phyloP scores from a whole-genome alignment of 2,888 invertebrate genomes.

The Oithona nana region DNA sequence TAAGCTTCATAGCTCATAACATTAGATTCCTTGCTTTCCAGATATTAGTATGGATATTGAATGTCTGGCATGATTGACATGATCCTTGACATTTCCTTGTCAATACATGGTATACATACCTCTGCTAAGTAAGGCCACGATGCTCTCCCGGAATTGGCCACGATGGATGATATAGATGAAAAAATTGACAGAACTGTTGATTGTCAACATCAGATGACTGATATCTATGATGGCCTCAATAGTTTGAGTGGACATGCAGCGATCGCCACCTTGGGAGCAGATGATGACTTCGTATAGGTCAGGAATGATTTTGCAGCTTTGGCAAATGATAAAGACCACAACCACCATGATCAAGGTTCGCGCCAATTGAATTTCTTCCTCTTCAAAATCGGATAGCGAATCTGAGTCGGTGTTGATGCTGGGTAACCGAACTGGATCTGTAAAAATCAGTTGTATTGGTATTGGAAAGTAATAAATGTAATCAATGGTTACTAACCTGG shows the following conservation, averaged over 20 bases:
- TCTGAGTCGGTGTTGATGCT: too few species aligned
- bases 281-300: slow-evolving; percentile 7
- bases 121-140: not conserved
- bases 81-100: not conserved
- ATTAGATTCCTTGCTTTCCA: too few species aligned
- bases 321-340: slow-evolving; percentile 4
- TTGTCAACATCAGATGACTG: not conserved
- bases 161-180: slow-evolving; percentile 5
- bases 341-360: not conserved
- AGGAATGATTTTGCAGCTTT: slow-evolving; percentile 11
- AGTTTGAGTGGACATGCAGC: not conserved
- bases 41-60: not conserved
- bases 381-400: too few species aligned
- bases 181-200: not conserved
- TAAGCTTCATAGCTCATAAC: too few species aligned
- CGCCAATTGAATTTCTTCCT: slow-evolving; percentile 3
- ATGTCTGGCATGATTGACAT: not conserved
- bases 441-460: too few species aligned
- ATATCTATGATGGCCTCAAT: slow-evolving; percentile 7
- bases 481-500: not conserved
- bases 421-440: too few species aligned
- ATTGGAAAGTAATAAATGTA: not conserved
- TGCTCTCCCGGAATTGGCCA: not conserved
- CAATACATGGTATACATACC: not conserved
- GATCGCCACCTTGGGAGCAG: not conserved